phyloP scores from a whole-genome alignment of 1,140 invertebrate genomes.

The Probaryconus sp. region DNA sequence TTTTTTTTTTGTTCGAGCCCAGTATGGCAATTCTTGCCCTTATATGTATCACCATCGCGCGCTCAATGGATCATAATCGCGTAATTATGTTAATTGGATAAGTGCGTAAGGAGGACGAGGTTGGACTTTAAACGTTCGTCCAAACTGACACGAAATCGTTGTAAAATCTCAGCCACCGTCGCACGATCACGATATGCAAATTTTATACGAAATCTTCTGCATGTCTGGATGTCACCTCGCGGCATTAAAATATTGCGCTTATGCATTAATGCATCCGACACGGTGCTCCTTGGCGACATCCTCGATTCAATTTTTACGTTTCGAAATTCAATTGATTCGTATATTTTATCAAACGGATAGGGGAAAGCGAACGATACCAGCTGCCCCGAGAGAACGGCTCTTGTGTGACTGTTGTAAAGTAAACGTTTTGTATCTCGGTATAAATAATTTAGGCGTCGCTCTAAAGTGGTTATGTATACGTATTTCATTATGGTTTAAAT shows the following conservation, averaged over 20 bases:
- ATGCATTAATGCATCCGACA: conserved; percentile 23
- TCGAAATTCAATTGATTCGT: conserved; percentile 50
- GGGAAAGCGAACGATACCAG: neutral
- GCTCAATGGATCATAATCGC: conserved; percentile 70
- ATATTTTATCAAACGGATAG: conserved; percentile 24
- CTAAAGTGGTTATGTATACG: too few species aligned
- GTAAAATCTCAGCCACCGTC: conserved; percentile 52
- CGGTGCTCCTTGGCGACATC: conserved; percentile 16
- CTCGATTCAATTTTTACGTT: conserved; percentile 43
- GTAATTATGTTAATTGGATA: conserved; percentile 78
- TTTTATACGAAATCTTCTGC: conserved; percentile 62
- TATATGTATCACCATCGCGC: conserved; percentile 59
- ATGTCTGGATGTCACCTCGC: conserved; percentile 55
- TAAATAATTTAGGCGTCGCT: too few species aligned
- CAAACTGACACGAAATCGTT: conserved; percentile 49
- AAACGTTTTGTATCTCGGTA: too few species aligned
- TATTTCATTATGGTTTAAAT: too few species aligned
- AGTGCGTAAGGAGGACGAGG: conserved; percentile 64
- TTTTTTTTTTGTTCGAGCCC: too few species aligned
- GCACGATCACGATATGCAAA: conserved; percentile 59
- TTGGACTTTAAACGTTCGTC: conserved; percentile 43
- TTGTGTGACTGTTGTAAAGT: too few species aligned
- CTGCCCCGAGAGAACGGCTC: conserved; percentile 11
- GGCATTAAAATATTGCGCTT: conserved; percentile 48
- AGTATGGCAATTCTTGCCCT: conserved; percentile 44